A percentile compares a stretch with the other conserved stretches of the same genome.
These are phyloP conservation scores for Ianthella basta DNA, from an alignment of 37 sponge, comb jelly and placozoan species.

Conservation along the genomic window DNA sequence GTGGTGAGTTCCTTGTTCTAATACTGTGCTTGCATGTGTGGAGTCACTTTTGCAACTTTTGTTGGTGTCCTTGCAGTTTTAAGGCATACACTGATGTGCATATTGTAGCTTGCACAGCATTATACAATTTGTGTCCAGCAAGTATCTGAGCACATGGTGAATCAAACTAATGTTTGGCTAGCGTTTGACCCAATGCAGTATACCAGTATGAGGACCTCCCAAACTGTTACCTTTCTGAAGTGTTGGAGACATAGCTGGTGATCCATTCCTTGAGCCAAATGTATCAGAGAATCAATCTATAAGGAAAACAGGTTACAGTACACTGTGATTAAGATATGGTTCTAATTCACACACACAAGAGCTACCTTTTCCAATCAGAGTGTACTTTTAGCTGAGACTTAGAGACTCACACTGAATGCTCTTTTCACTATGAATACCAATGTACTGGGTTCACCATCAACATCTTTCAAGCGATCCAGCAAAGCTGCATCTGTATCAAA, in stretches of 20 bases:
- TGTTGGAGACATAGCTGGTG: slow-evolving; percentile 1
- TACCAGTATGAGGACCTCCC: not conserved
- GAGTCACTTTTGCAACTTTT: too few relatives aligned
- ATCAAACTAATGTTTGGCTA: not conserved
- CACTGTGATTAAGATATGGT: not conserved
- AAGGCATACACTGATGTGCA: too few relatives aligned
- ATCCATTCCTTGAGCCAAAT: slow-evolving; percentile 8
- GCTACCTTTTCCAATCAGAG: too few relatives aligned
- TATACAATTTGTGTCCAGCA: too few relatives aligned
- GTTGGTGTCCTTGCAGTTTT: too few relatives aligned
- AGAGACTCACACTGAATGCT: slow-evolving; percentile 2
- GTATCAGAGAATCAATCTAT: not conserved
- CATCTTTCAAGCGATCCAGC: not conserved
- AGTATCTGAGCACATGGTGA: not conserved
- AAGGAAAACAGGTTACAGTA: not conserved
- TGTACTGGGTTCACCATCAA: not conserved
- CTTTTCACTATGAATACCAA: not conserved
- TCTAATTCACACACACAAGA: not conserved
- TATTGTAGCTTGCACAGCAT: too few relatives aligned
- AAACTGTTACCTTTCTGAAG: not conserved
- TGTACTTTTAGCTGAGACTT: too few relatives aligned
- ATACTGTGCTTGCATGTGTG: too few relatives aligned
- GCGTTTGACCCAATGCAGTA: not conserved
- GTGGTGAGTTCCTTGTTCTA: too few relatives aligned
- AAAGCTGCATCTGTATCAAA: not conserved